Evolutionary conservation across 2,113 vertebrate species (phyloP).

Genomic region (Corythoichthys haematopterus): DNA sequence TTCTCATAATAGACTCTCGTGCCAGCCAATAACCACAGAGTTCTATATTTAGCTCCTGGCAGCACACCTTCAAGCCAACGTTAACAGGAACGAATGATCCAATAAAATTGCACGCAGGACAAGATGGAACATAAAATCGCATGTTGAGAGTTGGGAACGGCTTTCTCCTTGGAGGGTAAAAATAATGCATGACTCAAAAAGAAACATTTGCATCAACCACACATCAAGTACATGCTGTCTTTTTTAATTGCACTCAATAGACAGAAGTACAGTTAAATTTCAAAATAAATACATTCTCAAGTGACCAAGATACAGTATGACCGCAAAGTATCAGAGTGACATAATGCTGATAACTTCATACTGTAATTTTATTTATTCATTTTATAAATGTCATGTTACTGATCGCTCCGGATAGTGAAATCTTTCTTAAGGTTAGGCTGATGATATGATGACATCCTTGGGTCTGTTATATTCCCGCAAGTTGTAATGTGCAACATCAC

Average conservation of each 20-base stretch:
- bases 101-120: slow-evolving; percentile 58
- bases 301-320: neutral
- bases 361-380: neutral
- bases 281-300: neutral
- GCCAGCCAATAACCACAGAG: slow-evolving; percentile 38
- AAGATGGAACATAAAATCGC: slow-evolving; percentile 52
- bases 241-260: neutral
- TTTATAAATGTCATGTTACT: neutral
- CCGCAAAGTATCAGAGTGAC: neutral
- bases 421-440: neutral
- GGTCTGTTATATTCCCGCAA: slow-evolving; percentile 48
- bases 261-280: slow-evolving; percentile 17
- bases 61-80: slow-evolving; percentile 65
- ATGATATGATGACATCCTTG: neutral
- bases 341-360: neutral
- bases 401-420: neutral
- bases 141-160: slow-evolving; percentile 19
- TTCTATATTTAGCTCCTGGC: slow-evolving; percentile 61
- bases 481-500: slow-evolving; percentile 47
- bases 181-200: slow-evolving; percentile 4
- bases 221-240: slow-evolving; percentile 6
- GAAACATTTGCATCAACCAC: slow-evolving; percentile 10
- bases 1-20: slow-evolving; percentile 28
- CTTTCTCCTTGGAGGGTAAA: slow-evolving; percentile 1
- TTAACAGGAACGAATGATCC: slow-evolving; percentile 56